Evolutionary conservation across 2,797 vertebrate species (phyloP), one percentile per base, ranked within the genome.

Genomic region (Sebastes kiyomatsui): DNA sequence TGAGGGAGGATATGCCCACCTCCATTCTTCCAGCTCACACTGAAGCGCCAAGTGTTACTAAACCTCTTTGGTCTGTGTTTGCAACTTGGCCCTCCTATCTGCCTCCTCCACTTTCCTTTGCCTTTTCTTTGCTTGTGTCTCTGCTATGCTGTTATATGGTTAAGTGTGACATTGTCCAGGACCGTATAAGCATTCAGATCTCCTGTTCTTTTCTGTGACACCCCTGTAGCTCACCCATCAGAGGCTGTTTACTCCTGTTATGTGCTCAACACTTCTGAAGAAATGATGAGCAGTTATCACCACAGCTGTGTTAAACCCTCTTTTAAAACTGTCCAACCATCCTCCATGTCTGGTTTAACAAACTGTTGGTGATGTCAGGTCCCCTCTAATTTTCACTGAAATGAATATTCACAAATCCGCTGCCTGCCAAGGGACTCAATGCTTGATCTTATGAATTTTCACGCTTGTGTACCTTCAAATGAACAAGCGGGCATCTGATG

Each of bases 21-120:
- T 83, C 75, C 65, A 79, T 69, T 85, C 42, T 69, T 61, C 42
- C 35, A 80, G 72, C 68, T 73, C 25, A 49, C 62, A 42, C 32
- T 72, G 33, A 42, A 86, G 35, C 38, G 11, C 18, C 27, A 71
- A 78, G 60, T 79, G 66, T 82, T 82, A 66, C 56, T 59, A 80
- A 82, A 67, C 38, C 60, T 76, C 33, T 58, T 32, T 72, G 56
- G 18, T 75, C 46, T 62, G 23, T 75, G 71, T 81, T 16, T 80
- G 20, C n/a, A 38, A 42, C 79, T 72, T 22, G 27, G 61, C 60
- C 33, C 42, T 60, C 70, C 32, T 66, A 28, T 59, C 72, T 72
- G 22, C 65, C 72, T 61, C 76, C 33, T 77, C 56, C 72, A 78
- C 66, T 80, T 67, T 38, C 16, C 20, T 35, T 60, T 35, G 46